A percentile compares a stretch with the other conserved stretches of the same genome.
Evolutionary conservation across 2,797 vertebrate species (phyloP).

Genomic region (Schizopygopsis malacanthus): DNA sequence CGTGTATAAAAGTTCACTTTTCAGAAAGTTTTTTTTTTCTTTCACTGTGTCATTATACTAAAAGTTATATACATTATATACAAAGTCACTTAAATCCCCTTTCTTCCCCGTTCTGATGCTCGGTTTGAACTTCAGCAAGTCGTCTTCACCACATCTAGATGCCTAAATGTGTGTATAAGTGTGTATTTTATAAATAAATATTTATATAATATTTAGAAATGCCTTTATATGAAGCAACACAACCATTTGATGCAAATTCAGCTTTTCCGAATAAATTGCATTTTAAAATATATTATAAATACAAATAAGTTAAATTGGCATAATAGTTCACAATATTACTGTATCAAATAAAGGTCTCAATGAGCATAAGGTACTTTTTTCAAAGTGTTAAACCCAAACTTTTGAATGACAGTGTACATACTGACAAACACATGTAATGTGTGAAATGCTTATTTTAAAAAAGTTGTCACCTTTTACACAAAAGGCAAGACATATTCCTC

Average conservation of each 20-base stretch:
- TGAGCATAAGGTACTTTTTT: background rate
- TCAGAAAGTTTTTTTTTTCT: no score
- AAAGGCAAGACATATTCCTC: background rate
- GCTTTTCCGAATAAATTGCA: background rate
- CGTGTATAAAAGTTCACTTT: background rate
- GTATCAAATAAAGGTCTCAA: background rate
- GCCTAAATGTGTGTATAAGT: no score
- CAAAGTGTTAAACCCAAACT: background rate
- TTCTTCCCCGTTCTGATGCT: no score
- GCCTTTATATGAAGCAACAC: no score
- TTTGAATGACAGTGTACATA: background rate
- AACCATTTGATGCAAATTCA: background rate
- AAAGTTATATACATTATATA: no score
- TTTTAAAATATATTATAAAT: background rate
- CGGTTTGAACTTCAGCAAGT: no score
- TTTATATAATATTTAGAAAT: no score
- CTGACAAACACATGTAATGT: background rate
- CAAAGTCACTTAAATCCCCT: no score
- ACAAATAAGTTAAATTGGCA: background rate
- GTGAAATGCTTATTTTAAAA: conserved; percentile 4
- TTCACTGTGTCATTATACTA: background rate
- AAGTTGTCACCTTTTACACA: background rate
- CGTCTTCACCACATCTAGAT: no score
- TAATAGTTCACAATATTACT: background rate
- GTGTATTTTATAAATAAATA: no score